Evolutionary conservation across 2,113 vertebrate genomes (phyloP).

Genomic region (Callipepla squamata): DNA sequence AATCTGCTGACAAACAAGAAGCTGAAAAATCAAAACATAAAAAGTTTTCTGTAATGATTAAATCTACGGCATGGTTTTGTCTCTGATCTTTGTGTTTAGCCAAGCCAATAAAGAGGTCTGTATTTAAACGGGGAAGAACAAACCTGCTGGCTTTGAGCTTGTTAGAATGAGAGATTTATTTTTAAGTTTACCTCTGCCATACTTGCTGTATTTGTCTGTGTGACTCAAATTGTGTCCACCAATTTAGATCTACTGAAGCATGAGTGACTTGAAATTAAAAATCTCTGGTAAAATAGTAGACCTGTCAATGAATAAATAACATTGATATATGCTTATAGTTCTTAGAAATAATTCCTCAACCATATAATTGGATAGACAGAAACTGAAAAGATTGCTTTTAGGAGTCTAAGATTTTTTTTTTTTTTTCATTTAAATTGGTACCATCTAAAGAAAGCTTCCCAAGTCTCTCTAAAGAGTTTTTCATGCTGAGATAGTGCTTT

Average conservation of each 20-base stretch:
- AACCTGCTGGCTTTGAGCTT: neutral
- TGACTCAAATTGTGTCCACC: constrained; percentile 27
- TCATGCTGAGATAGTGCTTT: neutral
- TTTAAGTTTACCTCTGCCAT: constrained; percentile 1
- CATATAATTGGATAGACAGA: neutral
- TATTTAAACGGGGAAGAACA: neutral
- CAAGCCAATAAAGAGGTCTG: neutral
- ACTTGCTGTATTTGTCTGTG: neutral
- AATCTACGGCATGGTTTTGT: neutral
- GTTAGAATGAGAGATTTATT: constrained; percentile 46
- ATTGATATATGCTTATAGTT: neutral
- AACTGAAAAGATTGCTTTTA: neutral
- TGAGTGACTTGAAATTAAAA: constrained; percentile 11
- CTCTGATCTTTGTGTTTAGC: neutral
- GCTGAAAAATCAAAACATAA: neutral
- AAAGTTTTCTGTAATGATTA: neutral
- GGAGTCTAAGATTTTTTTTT: neutral
- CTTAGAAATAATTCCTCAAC: neutral
- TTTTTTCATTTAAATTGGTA: neutral
- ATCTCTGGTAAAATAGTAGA: neutral
- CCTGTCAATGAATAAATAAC: neutral
- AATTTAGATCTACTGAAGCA: constrained; percentile 1
- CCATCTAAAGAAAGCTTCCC: neutral
- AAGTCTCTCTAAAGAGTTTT: neutral
- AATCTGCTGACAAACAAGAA: neutral